Evolutionary conservation across 2,113 vertebrate genomes (phyloP).

Genomic region (Gallinago media): DNA sequence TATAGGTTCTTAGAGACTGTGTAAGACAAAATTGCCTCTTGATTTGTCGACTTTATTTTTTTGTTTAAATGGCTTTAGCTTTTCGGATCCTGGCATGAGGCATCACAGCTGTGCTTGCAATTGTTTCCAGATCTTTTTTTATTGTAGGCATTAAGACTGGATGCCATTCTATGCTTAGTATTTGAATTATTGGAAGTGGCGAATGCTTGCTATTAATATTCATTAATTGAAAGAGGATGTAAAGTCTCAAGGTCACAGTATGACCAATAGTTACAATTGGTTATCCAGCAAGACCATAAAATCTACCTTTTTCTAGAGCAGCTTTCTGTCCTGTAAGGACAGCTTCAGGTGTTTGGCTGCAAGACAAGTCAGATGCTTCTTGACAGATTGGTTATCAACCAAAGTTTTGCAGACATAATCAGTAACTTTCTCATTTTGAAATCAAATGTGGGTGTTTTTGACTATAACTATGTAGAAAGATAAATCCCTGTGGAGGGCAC

Average conservation of each 20-base stretch:
- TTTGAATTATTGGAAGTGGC: neutral
- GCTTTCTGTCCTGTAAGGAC: neutral
- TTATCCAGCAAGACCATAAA: neutral
- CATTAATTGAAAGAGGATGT: neutral
- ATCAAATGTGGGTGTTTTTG: neutral
- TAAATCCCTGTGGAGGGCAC: neutral
- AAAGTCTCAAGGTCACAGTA: neutral
- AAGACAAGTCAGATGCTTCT: neutral
- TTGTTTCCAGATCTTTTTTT: neutral
- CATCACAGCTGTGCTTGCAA: conserved; percentile 5
- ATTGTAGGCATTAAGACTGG: neutral
- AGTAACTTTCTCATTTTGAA: neutral
- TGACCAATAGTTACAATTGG: neutral
- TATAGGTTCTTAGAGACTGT: neutral
- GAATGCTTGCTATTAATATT: neutral
- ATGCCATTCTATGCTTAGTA: neutral
- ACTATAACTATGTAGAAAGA: neutral
- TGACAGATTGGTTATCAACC: neutral
- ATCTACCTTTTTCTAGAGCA: neutral
- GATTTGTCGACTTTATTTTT: neutral
- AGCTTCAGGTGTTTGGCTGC: neutral
- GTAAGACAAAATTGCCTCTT: neutral
- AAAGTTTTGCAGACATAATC: neutral
- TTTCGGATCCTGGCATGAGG: neutral
- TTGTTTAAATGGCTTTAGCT: neutral